A percentile compares a stretch with the other conserved stretches of the same genome.
phyloP scores from a whole-genome alignment of 2,113 vertebrate genomes.

The Alligator sinensis region DNA sequence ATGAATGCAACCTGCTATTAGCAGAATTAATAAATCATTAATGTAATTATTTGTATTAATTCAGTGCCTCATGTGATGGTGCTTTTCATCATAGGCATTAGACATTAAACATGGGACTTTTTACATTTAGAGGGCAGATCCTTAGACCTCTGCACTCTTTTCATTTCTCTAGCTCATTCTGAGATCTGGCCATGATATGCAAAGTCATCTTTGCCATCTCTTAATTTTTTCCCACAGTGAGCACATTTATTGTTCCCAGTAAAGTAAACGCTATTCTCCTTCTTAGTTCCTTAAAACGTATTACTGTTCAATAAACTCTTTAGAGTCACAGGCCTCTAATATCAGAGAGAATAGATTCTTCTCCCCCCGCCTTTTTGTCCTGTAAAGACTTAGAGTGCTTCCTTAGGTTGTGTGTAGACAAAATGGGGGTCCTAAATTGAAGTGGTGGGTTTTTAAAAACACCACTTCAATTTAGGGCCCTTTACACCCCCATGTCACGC shows the following conservation, averaged over 20 bases:
- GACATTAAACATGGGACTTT: too few species aligned
- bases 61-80: too few species aligned
- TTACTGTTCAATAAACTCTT: background rate
- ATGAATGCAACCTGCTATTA: too few species aligned
- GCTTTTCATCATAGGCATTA: too few species aligned
- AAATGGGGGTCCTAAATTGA: background rate
- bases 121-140: too few species aligned
- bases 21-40: too few species aligned
- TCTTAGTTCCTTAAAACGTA: background rate
- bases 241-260: fast-evolving
- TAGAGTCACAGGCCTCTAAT: background rate
- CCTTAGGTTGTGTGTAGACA: background rate
- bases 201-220: background rate
- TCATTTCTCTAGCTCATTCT: background rate
- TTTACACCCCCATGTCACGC: too few species aligned
- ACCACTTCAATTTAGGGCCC: too few species aligned
- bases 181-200: background rate
- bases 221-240: background rate
- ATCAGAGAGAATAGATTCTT: background rate
- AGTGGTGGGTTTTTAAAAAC: too few species aligned
- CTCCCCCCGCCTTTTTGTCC: background rate
- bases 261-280: background rate
- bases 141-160: too few species aligned
- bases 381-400: background rate
- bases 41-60: too few species aligned